Conservation (phyloP, 92 coral and sea anemone species). For the Heteractis magnifica region DNA sequence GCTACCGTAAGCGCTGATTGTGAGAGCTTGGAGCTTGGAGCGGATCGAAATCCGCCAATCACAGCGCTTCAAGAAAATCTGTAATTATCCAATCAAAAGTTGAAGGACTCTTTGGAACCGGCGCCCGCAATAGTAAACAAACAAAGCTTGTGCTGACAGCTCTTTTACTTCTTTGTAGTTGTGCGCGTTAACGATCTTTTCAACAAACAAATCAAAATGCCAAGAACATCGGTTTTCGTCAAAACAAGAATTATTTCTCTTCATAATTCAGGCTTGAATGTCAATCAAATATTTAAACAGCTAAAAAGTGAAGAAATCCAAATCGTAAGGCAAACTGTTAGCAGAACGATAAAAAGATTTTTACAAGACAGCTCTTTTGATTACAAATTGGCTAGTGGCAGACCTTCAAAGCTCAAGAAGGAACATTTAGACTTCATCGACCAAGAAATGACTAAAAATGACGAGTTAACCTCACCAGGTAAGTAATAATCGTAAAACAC, state of each 20-base stretch:
- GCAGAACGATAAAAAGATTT: conserved; percentile 1
- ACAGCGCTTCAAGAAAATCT: neutral
- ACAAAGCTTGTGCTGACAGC: neutral
- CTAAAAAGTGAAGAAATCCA: too few species aligned
- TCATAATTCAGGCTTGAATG: too few species aligned
- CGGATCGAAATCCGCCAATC: conserved; percentile 4
- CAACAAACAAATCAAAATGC: neutral
- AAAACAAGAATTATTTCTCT: too few species aligned
- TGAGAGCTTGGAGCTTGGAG: neutral
- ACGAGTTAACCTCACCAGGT: conserved; percentile 39
- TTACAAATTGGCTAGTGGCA: conserved; percentile 3
- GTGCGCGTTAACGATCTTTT: neutral
- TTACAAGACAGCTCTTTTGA: conserved; percentile 1
- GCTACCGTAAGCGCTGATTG: too few species aligned
- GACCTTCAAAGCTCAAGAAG: conserved; percentile 7
- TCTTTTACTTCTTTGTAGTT: neutral
- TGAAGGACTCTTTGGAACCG: neutral
- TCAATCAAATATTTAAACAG: too few species aligned
- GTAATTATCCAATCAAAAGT: neutral
- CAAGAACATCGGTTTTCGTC: too few species aligned
- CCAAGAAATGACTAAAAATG: conserved; percentile 26
- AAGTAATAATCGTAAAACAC: conserved; percentile 1
- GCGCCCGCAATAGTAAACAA: neutral
- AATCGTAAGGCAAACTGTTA: conserved; percentile 2
- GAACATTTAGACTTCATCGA: conserved; percentile 47